These are phyloP conservation scores for Heliothis virescens DNA, from an alignment of 1,140 invertebrate species.

Conservation along the genomic window DNA sequence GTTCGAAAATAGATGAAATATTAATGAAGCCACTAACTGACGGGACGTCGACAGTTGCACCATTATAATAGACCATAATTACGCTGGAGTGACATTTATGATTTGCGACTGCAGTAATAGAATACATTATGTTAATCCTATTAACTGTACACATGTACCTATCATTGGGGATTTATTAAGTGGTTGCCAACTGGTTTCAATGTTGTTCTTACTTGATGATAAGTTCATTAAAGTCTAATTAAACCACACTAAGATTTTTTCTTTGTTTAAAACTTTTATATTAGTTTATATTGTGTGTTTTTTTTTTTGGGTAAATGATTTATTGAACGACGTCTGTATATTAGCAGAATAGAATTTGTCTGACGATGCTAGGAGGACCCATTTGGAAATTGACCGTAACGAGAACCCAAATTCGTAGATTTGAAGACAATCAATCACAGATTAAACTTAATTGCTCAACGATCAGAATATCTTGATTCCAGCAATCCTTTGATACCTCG, in stretches of 20 bases:
- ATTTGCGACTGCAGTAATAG: neutral
- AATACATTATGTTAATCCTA: neutral
- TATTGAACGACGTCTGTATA: too few relatives aligned
- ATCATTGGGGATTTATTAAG: neutral
- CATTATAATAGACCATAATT: neutral
- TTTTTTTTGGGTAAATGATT: too few relatives aligned
- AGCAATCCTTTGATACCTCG: neutral
- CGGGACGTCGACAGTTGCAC: neutral
- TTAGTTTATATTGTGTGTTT: too few relatives aligned
- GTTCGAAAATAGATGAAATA: neutral
- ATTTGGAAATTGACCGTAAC: too few relatives aligned
- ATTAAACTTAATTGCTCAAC: conserved; percentile 3
- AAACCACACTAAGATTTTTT: too few relatives aligned
- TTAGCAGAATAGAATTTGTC: too few relatives aligned
- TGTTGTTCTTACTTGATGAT: too few relatives aligned
- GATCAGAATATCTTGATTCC: neutral
- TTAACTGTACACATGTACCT: neutral
- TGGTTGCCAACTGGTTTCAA: neutral
- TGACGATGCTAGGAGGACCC: too few relatives aligned
- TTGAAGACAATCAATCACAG: neutral
- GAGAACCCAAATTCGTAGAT: too few relatives aligned
- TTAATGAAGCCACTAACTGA: conserved; percentile 6
- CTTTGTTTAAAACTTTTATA: too few relatives aligned
- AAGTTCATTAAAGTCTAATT: too few relatives aligned
- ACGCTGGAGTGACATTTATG: neutral